Evolutionary conservation across 2,113 vertebrate genomes (phyloP).

Genomic region (Grammomys dolichurus): DNA sequence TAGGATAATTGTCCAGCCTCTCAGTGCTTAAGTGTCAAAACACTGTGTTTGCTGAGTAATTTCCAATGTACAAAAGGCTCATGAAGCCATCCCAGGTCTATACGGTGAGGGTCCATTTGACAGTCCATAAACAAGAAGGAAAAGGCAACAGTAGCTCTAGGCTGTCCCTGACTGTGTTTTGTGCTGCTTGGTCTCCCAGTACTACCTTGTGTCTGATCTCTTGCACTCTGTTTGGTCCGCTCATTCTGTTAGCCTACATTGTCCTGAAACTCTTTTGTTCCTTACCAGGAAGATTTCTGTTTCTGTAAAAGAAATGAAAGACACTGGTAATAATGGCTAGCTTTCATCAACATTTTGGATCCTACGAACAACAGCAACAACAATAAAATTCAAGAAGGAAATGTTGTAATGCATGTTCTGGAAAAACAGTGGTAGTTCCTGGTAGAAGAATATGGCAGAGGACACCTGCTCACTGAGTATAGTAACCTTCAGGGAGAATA

Average conservation of each 20-base stretch:
- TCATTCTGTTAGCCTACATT: conserved; percentile 16
- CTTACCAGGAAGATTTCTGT: neutral
- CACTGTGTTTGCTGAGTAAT: neutral
- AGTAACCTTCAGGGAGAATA: neutral
- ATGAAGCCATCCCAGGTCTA: neutral
- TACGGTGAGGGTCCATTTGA: neutral
- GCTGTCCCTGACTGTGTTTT: no score
- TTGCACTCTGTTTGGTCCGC: neutral
- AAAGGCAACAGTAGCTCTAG: neutral
- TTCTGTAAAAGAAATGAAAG: conserved; percentile 14
- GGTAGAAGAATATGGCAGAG: neutral
- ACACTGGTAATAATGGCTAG: neutral
- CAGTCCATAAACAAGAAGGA: neutral
- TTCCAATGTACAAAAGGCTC: neutral
- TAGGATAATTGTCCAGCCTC: neutral
- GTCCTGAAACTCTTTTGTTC: conserved; percentile 5
- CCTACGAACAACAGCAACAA: conserved; percentile 6
- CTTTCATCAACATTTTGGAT: conserved; percentile 42
- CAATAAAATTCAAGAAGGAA: conserved; percentile 21
- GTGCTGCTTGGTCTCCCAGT: neutral
- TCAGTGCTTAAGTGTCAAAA: neutral
- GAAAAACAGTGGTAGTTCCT: neutral
- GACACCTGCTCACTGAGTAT: neutral
- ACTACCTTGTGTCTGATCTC: neutral
- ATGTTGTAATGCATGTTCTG: neutral